Conservation (phyloP, 2,113 vertebrate species). For the Anarhynchus alexandrinus region DNA sequence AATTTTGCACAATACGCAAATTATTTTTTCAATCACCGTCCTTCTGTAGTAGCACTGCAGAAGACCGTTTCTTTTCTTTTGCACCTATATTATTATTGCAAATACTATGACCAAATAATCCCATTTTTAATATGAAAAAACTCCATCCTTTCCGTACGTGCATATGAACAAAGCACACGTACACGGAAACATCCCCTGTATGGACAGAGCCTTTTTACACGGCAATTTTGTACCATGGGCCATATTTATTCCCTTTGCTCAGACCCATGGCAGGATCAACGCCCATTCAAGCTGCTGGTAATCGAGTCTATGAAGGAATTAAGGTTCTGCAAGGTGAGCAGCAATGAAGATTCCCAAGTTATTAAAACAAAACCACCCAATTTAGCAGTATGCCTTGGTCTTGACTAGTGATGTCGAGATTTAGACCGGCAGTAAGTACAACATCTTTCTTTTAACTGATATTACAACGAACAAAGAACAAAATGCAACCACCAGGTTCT, state of each 20-base stretch:
- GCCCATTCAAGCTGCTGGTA: not conserved
- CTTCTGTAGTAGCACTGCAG: not conserved
- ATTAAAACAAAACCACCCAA: not conserved
- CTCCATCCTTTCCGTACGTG: not conserved
- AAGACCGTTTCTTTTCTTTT: not conserved
- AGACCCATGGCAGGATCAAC: not conserved
- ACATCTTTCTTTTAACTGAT: not conserved
- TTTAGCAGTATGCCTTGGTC: not conserved
- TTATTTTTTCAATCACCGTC: not conserved
- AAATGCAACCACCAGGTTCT: not conserved
- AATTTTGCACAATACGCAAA: not conserved
- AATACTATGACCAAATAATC: not conserved
- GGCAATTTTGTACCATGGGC: not conserved
- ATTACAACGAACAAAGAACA: not conserved
- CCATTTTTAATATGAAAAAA: not conserved
- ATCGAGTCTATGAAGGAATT: not conserved
- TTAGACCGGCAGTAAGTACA: not conserved
- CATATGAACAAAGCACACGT: not conserved
- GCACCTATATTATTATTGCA: not conserved
- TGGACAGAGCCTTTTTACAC: not conserved
- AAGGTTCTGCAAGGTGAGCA: not conserved
- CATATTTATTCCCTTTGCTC: not conserved
- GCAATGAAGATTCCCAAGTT: not conserved
- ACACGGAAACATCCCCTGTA: not conserved
- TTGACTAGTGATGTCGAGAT: not conserved